Evolutionary conservation across 2,888 invertebrate species (phyloP).

Genomic region (Agrochola lota): DNA sequence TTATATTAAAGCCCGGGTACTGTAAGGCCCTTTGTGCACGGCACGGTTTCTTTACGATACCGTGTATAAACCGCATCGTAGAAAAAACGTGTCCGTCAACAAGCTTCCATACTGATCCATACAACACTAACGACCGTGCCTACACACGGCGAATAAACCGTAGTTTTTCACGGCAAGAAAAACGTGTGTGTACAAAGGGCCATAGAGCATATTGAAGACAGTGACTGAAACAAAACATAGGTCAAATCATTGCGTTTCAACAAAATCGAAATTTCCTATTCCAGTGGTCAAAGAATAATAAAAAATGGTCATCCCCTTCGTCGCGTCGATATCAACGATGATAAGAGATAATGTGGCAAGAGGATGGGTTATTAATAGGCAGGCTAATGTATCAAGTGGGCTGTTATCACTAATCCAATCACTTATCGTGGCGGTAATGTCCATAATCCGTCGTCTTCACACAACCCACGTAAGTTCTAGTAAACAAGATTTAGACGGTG

Average conservation of each 20-base stretch:
- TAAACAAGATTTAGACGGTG: neutral
- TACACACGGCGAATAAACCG: no score
- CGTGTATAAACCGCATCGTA: no score
- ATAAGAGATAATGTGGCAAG: neutral
- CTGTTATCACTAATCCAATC: constrained; percentile 31
- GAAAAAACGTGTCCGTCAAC: no score
- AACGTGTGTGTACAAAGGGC: no score
- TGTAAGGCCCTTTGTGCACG: no score
- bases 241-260: no score
- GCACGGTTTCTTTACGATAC: no score
- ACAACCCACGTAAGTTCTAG: neutral
- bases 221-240: neutral
- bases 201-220: neutral
- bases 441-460: neutral
- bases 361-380: constrained; percentile 12
- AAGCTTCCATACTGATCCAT: no score
- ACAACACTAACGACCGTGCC: no score
- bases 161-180: no score
- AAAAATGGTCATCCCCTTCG: neutral
- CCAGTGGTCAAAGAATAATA: neutral
- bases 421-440: constrained; percentile 11
- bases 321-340: neutral
- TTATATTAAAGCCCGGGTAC: no score
- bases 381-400: neutral
- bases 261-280: neutral